Base-by-base conservation (phyloP, 1,140 invertebrate genomes). In the Meloidogyne hapla region DNA sequence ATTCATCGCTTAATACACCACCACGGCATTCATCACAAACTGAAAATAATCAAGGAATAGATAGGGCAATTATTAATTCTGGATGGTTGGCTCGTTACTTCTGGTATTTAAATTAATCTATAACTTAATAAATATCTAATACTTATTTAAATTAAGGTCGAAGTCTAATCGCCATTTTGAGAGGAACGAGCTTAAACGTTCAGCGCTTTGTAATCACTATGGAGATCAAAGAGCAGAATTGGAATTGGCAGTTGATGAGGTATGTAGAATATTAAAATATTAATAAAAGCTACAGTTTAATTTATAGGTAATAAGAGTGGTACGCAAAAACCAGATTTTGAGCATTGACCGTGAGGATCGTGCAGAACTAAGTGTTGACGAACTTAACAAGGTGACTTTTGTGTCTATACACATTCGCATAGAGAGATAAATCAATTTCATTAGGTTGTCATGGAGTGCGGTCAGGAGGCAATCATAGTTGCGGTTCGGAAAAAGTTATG, bases 401-500 rank as follows among this genome's bases (percentile, higher is more conserved):
- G 9, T 75, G 1, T 25, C 0, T 21, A 25, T 28, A 5, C 10
- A 12, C 42, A 10, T 12, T 15, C 23, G 10, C 4, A 33, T 33
- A 6, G 9, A 8, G 33, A 33, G 9, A 33, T 33, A n/a, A n/a
- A 33, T 33, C 9, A 33, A 33, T 33, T 8, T 33, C 4, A 33
- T 33, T 61, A 90, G 89, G 89, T 88, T 78, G 89, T 88, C 62
- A 88, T 88, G 74, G 89, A 89, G 21, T 85, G 86, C 75, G 91
- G 89, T 80, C 92, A 92, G 83, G 91, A 92, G 63, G 91, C 92
- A 80, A 83, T 99, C 63, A 94, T 94, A 2, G 91, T 91, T 62
- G 92, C 92, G 62, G 94, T 98, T 4, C 90, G 96, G 28, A 96
- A 95, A 89, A 93, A 96, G 81, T 90, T 99, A 40, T 92, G 94